Base-by-base conservation (phyloP, 2,888 invertebrate species). In the Thymelicus acteon region DNA sequence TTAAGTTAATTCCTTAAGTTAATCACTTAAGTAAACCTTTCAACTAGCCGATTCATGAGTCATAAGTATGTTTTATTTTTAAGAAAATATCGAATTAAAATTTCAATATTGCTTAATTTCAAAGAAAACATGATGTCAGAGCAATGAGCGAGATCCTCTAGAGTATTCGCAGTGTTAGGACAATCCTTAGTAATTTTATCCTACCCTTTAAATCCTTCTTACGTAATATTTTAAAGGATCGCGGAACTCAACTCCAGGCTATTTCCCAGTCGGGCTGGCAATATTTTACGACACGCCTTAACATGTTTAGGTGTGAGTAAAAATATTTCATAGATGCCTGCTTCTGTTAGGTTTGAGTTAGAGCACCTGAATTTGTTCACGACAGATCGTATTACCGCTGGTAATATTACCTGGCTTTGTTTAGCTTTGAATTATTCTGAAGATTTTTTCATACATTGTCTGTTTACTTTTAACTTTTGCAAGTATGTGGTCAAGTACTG, bases 271-370 rank as follows among this genome's bases (percentile, higher is more conserved):
- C 60, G 60, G 15, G 60, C 60, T 13, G 60, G 39, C 40, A 40
- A 60, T 60, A 60, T 60, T 40, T 60, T 40, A 60, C 58, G 57
- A n/a, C 10, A 37, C 60, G 40, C 40, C 60, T 60, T 60, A 40
- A 40, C 60, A 40, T 60, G 60, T 60, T 60, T 40, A 15, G 40
- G 40, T 39, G 40, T 40, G 60, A 60, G 60, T 40, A 39, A 60
- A 60, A 60, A 60, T 60, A 60, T 60, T 60, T 60, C 40, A 60
- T 60, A 40, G 40, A 60, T 15, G 60, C 60, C 60, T 60, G 60
- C 60, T 10, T 40, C 39, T 60, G 40, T 60, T 40, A 10, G 39
- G 60, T 60, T 57, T 57, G 40, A 60, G 60, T 58, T 58, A 58
- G n/a, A 12, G 12, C 24, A 54, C 24, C 54, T 54, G 54, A n/a